These are phyloP conservation scores for Andricus curvator DNA, from an alignment of 2,888 invertebrate species.

Conservation along the genomic window DNA sequence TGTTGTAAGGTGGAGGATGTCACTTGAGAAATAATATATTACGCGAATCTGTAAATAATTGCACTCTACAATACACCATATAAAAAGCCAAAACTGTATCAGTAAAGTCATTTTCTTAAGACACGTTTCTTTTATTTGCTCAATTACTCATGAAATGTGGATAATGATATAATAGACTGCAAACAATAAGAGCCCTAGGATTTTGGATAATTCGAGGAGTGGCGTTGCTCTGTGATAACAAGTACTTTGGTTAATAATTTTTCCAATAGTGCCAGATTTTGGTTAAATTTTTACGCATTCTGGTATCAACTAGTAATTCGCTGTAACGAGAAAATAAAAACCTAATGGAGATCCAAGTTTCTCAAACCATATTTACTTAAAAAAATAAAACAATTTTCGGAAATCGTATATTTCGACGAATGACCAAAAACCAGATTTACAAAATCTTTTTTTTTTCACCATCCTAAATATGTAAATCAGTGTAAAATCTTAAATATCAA, in stretches of 20 bases:
- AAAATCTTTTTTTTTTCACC: neutral
- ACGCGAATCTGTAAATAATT: constrained; percentile 88
- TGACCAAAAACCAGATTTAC: neutral
- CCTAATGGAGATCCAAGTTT: too few relatives aligned
- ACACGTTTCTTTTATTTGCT: neutral
- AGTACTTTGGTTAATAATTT: constrained; percentile 79
- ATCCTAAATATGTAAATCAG: neutral
- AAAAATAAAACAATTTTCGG: too few relatives aligned
- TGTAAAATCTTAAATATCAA: neutral
- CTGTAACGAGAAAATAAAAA: neutral
- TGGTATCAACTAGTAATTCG: neutral
- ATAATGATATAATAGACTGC: constrained; percentile 78
- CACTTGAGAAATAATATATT: constrained; percentile 86
- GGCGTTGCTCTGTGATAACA: constrained; percentile 91
- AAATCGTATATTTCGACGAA: neutral
- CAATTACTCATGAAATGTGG: neutral
- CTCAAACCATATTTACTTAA: too few relatives aligned
- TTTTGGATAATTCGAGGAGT: constrained; percentile 93
- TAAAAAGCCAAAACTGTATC: constrained; percentile 87
- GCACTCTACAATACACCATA: constrained; percentile 87
- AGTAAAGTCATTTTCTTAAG: constrained; percentile 78
- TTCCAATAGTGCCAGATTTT: neutral
- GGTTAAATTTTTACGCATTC: neutral
- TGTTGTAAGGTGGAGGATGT: constrained; percentile 94
- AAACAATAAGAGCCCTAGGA: constrained; percentile 85